phyloP scores from a whole-genome alignment of 2,113 vertebrate species.

The Suncus etruscus region DNA sequence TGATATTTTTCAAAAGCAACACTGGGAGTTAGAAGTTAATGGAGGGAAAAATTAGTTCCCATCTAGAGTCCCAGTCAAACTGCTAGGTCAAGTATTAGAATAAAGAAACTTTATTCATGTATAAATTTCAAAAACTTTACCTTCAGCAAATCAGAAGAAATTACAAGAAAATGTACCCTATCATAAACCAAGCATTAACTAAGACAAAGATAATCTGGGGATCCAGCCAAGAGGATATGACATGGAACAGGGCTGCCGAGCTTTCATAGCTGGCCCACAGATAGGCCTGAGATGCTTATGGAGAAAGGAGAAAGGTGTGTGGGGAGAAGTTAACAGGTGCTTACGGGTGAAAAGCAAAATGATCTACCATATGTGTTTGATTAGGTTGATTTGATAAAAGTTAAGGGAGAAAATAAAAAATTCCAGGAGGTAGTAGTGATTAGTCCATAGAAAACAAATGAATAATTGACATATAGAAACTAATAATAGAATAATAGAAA shows the following conservation, averaged over 20 bases:
- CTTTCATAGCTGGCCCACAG: no score
- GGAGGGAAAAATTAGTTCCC: not conserved
- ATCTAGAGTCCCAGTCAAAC: not conserved
- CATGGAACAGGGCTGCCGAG: not conserved
- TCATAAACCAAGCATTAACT: not conserved
- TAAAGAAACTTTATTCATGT: not conserved
- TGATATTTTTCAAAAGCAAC: not conserved
- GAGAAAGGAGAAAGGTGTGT: not conserved
- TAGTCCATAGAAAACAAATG: not conserved
- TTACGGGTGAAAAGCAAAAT: not conserved
- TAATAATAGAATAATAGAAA: not conserved
- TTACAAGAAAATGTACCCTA: slow-evolving; percentile 9
- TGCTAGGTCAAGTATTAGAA: not conserved
- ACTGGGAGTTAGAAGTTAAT: not conserved
- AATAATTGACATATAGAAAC: not conserved
- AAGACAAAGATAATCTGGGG: not conserved
- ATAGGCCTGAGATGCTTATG: no score
- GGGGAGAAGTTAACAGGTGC: not conserved
- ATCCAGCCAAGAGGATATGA: not conserved
- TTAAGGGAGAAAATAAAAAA: not conserved
- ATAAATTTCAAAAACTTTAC: not conserved
- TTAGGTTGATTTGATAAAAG: not conserved
- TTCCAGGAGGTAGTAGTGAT: not conserved
- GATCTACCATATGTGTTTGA: not conserved
- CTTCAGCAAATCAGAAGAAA: not conserved